Base-by-base conservation (phyloP, 2,113 vertebrate genomes). In the Crotalus tigris region DNA sequence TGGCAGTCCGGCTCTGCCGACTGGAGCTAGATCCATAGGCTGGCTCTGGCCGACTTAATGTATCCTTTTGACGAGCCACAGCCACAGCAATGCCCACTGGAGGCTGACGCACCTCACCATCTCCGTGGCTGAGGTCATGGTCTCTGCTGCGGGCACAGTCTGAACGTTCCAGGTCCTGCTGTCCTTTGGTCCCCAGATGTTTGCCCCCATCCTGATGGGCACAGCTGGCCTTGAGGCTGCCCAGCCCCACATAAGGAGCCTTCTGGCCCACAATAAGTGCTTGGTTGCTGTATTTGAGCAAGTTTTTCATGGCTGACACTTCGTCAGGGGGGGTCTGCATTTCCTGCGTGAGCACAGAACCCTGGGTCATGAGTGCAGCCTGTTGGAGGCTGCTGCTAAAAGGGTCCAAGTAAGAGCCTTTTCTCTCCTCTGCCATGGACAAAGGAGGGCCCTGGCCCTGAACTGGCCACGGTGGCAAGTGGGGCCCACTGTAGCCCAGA, bases 251-350 rank as follows among this genome's bases (percentile, higher is more conserved):
- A 55, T 99, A 98, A 9, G 99, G 98, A 3, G 97, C 98, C 96
- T 99, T 99, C 97, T 99, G 99, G 46, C 99, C 98, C 21, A 98
- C 98, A 0, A 98, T 98, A 94, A 99, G 98, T 1, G 99, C 98
- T 94, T 99, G 99, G 96, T 97, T 99, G 98, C 99, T 99, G 97
- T 99, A 99, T 93, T 99, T 99, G 10, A 99, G 98, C 93, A 99
- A 97, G 97, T 97, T 99, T 97, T 99, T 99, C 98, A 99, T 99
- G 96, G 99, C 99, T 0, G 98, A 99, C 57, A 98, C 98, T 95
- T 99, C 99, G 0, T 97, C 98, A 0, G 98, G 98, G 4, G 98
- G 97, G 0, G 96, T 94, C 7, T 98, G 97, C 93, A 98, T 97
- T 92, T 99, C 99, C 96, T 98, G 98, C 0, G 91, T 94, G 93